These are phyloP conservation scores for Listronotus bonariensis DNA, from an alignment of 1,140 invertebrate species.

Conservation along the genomic window DNA sequence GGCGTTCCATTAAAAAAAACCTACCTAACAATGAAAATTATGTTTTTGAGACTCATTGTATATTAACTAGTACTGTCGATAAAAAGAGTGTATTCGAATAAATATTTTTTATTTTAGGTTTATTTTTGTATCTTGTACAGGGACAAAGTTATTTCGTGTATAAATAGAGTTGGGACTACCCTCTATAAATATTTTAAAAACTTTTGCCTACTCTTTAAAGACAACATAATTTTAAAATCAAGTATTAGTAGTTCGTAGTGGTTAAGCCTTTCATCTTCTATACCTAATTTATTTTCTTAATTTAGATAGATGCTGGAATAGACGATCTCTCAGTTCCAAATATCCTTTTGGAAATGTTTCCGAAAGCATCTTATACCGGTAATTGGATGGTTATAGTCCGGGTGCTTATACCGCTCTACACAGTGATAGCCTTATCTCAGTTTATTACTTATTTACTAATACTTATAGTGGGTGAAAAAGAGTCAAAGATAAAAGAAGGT, in stretches of 20 bases:
- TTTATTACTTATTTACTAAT: slow-evolving; percentile 83
- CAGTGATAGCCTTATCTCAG: slow-evolving; percentile 80
- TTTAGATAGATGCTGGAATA: slow-evolving; percentile 64
- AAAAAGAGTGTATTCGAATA: too few species aligned
- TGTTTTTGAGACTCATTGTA: too few species aligned
- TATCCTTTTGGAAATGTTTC: slow-evolving; percentile 70
- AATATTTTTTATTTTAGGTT: too few species aligned
- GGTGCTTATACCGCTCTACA: slow-evolving; percentile 79
- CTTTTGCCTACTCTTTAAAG: too few species aligned
- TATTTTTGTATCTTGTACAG: too few species aligned
- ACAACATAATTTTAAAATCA: too few species aligned
- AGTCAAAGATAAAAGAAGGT: slow-evolving; percentile 84
- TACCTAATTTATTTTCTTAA: slow-evolving; percentile 42
- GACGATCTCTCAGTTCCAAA: slow-evolving; percentile 64
- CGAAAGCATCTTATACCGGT: slow-evolving; percentile 69
- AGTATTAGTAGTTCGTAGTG: neutral
- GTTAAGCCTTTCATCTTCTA: neutral
- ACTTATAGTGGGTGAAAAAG: slow-evolving; percentile 84
- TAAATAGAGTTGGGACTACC: too few species aligned
- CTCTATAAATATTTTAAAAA: too few species aligned
- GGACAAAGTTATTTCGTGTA: too few species aligned
- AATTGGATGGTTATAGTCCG: slow-evolving; percentile 76
- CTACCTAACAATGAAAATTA: too few species aligned
- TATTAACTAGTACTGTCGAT: too few species aligned
- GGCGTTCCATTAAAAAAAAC: too few species aligned